Evolutionary conservation across 2,113 vertebrate genomes (phyloP).

Genomic region (Nycticryphes semicollaris): DNA sequence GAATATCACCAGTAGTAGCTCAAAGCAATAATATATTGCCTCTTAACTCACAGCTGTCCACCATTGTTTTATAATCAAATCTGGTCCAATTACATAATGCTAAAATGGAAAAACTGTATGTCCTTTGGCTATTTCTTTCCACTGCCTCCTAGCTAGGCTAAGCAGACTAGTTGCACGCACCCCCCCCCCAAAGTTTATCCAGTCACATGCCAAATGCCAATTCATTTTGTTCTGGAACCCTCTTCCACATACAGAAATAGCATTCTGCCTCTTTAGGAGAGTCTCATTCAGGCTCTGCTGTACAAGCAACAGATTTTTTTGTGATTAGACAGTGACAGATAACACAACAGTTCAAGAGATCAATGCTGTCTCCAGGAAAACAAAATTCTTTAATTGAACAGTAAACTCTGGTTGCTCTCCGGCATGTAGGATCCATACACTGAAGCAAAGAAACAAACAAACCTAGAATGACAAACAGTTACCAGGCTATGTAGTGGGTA

Average conservation of each 20-base stretch:
- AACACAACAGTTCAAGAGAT: neutral
- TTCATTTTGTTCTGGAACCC: neutral
- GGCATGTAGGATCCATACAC: neutral
- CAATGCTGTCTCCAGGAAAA: constrained; percentile 42
- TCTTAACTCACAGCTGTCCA: neutral
- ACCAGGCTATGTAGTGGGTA: too few species aligned
- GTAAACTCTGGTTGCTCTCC: neutral
- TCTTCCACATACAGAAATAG: neutral
- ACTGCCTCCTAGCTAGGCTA: neutral
- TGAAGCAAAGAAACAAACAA: neutral
- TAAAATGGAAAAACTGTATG: neutral
- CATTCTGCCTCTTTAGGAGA: neutral
- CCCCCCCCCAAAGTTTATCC: neutral
- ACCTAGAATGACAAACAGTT: neutral
- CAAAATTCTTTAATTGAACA: constrained; percentile 31
- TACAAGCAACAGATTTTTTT: neutral
- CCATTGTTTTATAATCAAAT: neutral
- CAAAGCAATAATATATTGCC: neutral
- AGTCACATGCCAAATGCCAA: neutral
- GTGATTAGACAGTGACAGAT: constrained; percentile 35
- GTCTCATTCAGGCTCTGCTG: neutral
- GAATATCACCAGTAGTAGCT: neutral
- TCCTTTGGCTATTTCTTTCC: neutral
- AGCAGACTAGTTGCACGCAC: neutral
- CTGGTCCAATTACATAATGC: neutral